Evolutionary conservation across 1,140 invertebrate genomes (phyloP).

Genomic region (Zaprionus nigranus): DNA sequence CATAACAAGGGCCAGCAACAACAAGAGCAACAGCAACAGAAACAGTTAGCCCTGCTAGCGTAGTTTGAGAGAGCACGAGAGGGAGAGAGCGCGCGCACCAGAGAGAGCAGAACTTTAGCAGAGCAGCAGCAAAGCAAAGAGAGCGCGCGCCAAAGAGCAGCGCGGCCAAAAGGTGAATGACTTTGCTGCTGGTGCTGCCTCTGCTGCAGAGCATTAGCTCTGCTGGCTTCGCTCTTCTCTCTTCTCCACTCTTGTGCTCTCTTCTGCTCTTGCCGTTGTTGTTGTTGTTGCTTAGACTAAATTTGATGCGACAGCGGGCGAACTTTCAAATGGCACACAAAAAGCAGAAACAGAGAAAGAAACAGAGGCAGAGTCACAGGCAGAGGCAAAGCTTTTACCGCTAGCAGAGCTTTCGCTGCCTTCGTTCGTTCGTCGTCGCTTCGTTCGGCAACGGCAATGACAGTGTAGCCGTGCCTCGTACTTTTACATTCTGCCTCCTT

Average conservation of each 20-base stretch:
- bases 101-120: constrained; percentile 30
- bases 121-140: constrained; percentile 8
- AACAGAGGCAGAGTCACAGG: constrained; percentile 1
- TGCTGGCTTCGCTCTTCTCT: background rate
- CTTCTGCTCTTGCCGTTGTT: constrained; percentile 7
- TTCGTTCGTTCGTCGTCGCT: constrained; percentile 12
- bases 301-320: constrained; percentile 36
- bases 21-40: background rate
- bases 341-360: constrained; percentile 14
- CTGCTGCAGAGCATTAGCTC: constrained; percentile 58
- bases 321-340: constrained; percentile 52
- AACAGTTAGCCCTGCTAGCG: constrained; percentile 20
- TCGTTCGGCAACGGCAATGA: constrained; percentile 78
- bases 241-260: constrained; percentile 5
- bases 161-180: constrained; percentile 73
- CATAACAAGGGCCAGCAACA: constrained; percentile 32
- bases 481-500: constrained; percentile 79
- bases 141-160: constrained; percentile 19
- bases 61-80: constrained; percentile 21
- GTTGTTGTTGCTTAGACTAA: constrained; percentile 35
- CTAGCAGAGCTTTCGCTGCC: constrained; percentile 28
- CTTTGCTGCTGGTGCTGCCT: constrained; percentile 31
- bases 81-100: background rate
- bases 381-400: constrained; percentile 38
- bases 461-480: constrained; percentile 75